Evolutionary conservation across 2,797 vertebrate genomes (phyloP), one percentile per base, ranked within the genome.

Genomic region (Diglossa cyanea): DNA sequence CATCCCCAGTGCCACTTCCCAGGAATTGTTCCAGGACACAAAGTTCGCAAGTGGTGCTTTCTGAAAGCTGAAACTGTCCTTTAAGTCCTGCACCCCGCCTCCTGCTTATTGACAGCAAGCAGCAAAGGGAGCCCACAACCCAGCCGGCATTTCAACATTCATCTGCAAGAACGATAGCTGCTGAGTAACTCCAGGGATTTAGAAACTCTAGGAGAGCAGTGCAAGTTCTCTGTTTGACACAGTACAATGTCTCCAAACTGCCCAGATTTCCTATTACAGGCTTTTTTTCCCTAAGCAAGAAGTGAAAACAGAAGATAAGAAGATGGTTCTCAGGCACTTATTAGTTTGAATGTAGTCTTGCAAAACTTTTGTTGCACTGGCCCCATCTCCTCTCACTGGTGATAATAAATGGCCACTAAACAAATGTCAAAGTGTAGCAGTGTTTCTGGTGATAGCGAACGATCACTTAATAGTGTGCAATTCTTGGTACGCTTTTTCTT

Each of bases 351-450:
- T 12, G 67, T 10, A 44, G 62, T 60, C n/a, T 74, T 83, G 55
- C 71, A 65, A 54, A 19, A 6, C 28, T 47, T 65, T 48, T 48
- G 47, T 75, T 85, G 60, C 74, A 70, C 3, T 33, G 67, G 86
- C 44, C 51, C 39, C 67, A 42, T 37, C 74, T 78, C 79, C 42
- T 73, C 13, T 50, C 47, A 76, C 31, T 39, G 44, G 45, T 74
- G 40, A 57, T 35, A 88, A 90, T 45, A 91, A 74, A 80, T 11
- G 68, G 50, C 33, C 61, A 60, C 72, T 85, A 86, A 72, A 84
- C 25, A 86, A 55, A 88, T 28, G 62, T 39, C 51, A 51, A 63
- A 88, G 37, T 8, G 5, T 57, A 89, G 74, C 18, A 60, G 74
- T 25, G 51, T 58, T 73, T 89, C 70, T 55, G 44, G 35, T 60